A percentile compares a stretch with the other conserved stretches of the same genome.
Conservation (phyloP, 1,140 invertebrate species). For the Contarinia nasturtii region DNA sequence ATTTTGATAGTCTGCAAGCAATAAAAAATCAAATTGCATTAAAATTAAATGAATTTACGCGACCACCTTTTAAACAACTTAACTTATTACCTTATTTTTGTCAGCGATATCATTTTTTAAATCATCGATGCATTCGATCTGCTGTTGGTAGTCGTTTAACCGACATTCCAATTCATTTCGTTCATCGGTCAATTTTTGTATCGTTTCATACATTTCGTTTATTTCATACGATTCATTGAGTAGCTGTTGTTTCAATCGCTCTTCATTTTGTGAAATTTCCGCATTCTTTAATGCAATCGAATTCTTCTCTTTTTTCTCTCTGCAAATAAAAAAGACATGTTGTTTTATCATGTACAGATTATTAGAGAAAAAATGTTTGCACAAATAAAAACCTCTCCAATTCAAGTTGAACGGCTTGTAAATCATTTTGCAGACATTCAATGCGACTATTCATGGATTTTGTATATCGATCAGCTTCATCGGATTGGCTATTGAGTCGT, state of each 20-base stretch:
- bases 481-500: conserved; percentile 18
- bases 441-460: conserved; percentile 14
- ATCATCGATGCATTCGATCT: conserved; percentile 30
- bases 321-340: conserved; percentile 15
- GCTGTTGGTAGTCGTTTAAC: conserved; percentile 15
- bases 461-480: conserved; percentile 16
- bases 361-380: too few relatives aligned
- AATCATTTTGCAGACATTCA: conserved; percentile 12
- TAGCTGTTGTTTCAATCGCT: conserved; percentile 49
- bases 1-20: conserved; percentile 62
- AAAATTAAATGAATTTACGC: too few relatives aligned
- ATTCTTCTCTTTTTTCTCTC: conserved; percentile 54
- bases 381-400: background rate
- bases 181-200: conserved; percentile 18
- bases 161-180: conserved; percentile 7
- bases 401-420: background rate
- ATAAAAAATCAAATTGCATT: background rate
- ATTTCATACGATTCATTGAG: conserved; percentile 25
- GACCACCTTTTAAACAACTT: too few relatives aligned
- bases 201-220: conserved; percentile 18
- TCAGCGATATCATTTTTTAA: conserved; percentile 58
- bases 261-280: conserved; percentile 62
- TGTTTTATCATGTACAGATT: conserved; percentile 6
- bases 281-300: conserved; percentile 58
- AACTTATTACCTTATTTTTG: conserved; percentile 45